Evolutionary conservation across 2,888 invertebrate species (phyloP), one percentile per base, ranked within the genome.

Genomic region (Leptarthrus brevirostris): DNA sequence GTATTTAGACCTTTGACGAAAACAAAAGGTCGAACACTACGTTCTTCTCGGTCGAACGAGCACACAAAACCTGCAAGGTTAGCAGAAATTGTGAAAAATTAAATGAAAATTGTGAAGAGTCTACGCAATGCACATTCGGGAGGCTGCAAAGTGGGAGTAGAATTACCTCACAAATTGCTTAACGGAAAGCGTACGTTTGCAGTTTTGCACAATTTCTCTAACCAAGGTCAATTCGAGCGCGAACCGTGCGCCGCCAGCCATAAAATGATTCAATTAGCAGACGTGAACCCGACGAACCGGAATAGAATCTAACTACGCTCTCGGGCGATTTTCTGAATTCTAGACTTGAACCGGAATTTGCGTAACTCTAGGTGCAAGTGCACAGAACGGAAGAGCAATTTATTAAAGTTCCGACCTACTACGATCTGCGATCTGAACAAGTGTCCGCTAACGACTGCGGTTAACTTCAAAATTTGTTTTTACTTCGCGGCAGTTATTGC

Each of bases 391-490:
- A 14, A 20, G 64, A 47, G 44, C 47, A 16, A 44, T 14, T n/a
- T 14, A 20, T 2, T 26, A n/a, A 34, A 56, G 3, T 2, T 26
- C 16, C 18, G 34, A 10, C 47, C 20, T 5, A 5, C 40, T 56
- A n/a, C 40, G 40, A 30, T 30, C 40, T 40, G 22, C 24, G 64
- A 64, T 64, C 47, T 14, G 22, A 24, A 64, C 64, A 64, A 64
- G 47, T 64, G 64, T 64, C 47, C 64, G 26, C 64, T 26, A 64
- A 47, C 64, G 44, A 64, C 64, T 64, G 61, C 26, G 18, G 58
- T 26, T 64, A 64, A 44, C 64, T 64, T 64, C 47, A n/a, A 44
- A 12, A 24, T 44, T 64, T 47, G 24, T 61, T 16, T 64, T 64
- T 44, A 64, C 64, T 24, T 14, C 40, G 44, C 64, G n/a, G 44